Evolutionary conservation across 23 tunicate species (phyloP), one percentile per base, ranked within the genome.

Genomic region (Trididemnum clinides): DNA sequence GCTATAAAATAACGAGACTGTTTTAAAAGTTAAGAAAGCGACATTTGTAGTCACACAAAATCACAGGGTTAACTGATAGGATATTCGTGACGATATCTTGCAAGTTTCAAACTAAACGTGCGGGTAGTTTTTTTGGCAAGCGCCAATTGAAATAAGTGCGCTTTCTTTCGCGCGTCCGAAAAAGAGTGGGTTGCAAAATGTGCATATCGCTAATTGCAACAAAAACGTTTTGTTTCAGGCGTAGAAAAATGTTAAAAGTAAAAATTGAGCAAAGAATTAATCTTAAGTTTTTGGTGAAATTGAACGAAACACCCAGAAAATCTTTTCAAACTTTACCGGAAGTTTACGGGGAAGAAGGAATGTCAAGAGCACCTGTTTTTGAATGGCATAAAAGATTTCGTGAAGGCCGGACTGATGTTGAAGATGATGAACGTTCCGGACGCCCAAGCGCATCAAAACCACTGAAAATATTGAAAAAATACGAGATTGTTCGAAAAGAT

Each of bases 61-160:
- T n/a, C n/a, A n/a, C n/a, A 62, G 69, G 27, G 69, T 62, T 62
- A 4, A 21, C 69, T 62, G 27, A 62, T 62, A 62, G 69, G 69
- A 62, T 26, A 62, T 62, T 62, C 69, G 15, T 62, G 69, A 62
- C 27, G 69, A 12, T 26, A 62, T 21, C 69, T 62, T 62, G 69
- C 69, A 62, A 62, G 69, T 62, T 44, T 62, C 69, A 62, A 62
- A 62, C 69, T 12, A 62, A 62, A 62, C 69, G 69, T 12, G 54
- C 54, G 54, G 12, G 15, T 62, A 15, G 4, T 15, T 62, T 62
- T 62, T 62, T 62, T 62, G 22, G 69, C 27, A 21, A 18, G 22
- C 27, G 27, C 69, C 69, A 26, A 12, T 62, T 12, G 27, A 62
- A 62, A 21, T 6, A 12, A 44, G 54, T 44, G 54, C 54, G 54